A percentile compares a stretch with the other conserved stretches of the same genome.
phyloP scores from a whole-genome alignment of 1,140 invertebrate species.

The Heliothis virescens region DNA sequence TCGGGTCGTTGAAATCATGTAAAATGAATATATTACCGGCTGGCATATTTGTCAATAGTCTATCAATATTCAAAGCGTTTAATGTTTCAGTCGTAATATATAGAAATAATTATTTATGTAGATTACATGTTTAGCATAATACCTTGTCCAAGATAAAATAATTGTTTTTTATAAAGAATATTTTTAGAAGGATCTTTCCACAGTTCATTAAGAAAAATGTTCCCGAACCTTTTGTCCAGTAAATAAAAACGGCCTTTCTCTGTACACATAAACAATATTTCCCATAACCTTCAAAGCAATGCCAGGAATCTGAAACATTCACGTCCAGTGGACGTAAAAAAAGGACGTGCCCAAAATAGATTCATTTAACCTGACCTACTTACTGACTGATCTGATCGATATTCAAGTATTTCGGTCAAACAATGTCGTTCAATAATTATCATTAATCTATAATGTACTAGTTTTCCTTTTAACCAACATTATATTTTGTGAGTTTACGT shows the following conservation, averaged over 20 bases:
- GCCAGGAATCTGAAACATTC: neutral
- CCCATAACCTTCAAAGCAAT: neutral
- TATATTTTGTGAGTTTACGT: no score
- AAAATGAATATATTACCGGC: slow-evolving; percentile 11
- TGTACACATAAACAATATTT: neutral
- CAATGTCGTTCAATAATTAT: slow-evolving; percentile 24
- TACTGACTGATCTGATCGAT: slow-evolving; percentile 50
- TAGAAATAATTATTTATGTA: no score
- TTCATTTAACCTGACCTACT: slow-evolving; percentile 50
- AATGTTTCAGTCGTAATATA: neutral
- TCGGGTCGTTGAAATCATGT: neutral
- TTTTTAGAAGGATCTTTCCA: no score
- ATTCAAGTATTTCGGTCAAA: slow-evolving; percentile 47
- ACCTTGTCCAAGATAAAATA: no score
- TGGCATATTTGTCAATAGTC: neutral
- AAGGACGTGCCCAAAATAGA: slow-evolving; percentile 51
- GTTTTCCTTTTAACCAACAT: neutral
- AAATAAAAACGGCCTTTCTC: no score
- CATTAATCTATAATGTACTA: slow-evolving; percentile 9
- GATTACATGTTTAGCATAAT: no score
- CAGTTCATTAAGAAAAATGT: no score
- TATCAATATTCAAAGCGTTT: neutral
- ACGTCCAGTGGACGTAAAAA: slow-evolving; percentile 23
- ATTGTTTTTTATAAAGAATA: no score
- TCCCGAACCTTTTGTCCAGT: no score